A percentile compares a stretch with the other conserved stretches of the same genome.
These are phyloP conservation scores for Machimus rusticus DNA, from an alignment of 2,888 invertebrate genomes.

Conservation along the genomic window DNA sequence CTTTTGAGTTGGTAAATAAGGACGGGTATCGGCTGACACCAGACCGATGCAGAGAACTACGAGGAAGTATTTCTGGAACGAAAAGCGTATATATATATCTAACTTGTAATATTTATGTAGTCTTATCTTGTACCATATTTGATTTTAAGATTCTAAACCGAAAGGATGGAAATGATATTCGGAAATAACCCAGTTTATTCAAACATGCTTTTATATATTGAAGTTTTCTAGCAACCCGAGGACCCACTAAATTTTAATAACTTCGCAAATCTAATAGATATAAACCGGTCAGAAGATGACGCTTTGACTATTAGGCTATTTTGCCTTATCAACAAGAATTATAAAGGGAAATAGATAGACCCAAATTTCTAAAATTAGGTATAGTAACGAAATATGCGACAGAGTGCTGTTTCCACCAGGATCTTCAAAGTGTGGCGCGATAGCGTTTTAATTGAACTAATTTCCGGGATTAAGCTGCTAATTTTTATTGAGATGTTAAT, in stretches of 20 bases:
- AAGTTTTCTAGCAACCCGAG: background rate
- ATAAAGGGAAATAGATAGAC: background rate
- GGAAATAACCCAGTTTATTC: background rate
- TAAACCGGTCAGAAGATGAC: background rate
- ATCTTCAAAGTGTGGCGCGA: background rate
- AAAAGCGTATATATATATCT: background rate
- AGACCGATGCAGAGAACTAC: background rate
- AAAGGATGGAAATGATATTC: background rate
- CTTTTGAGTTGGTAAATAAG: conserved; percentile 10
- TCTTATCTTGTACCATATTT: conserved; percentile 2
- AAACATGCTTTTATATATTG: conserved; percentile 5
- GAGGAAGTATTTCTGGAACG: background rate
- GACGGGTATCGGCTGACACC: background rate
- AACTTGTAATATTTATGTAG: background rate
- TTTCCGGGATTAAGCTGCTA: background rate
- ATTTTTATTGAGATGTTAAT: background rate
- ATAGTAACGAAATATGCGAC: background rate
- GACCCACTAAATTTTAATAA: background rate
- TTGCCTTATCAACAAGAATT: background rate
- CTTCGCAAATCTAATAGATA: background rate
- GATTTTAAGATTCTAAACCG: background rate
- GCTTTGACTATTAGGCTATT: background rate
- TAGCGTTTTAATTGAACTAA: background rate
- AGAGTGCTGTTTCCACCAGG: background rate
- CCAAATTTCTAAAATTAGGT: background rate